A percentile compares a stretch with the other conserved stretches of the same genome.
Conservation (phyloP, 2,113 vertebrate genomes). For the Stercorarius parasiticus region DNA sequence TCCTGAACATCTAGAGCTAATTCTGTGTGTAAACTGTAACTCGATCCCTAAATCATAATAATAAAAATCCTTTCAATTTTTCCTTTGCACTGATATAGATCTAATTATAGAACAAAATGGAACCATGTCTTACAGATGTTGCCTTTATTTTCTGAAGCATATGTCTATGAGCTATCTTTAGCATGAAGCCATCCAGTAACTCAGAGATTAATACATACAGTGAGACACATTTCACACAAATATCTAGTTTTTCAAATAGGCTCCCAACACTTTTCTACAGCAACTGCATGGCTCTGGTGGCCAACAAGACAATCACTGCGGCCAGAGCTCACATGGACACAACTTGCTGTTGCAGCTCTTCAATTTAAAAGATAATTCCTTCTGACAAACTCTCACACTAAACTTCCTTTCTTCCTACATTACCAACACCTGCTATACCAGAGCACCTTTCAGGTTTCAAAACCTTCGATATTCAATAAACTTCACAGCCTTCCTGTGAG, state of each 20-base stretch:
- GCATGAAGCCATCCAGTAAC: not conserved
- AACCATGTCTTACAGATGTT: not conserved
- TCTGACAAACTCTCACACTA: not conserved
- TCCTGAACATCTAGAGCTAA: not conserved
- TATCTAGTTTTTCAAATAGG: not conserved
- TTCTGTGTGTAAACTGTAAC: not conserved
- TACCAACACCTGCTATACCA: not conserved
- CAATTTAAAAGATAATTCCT: not conserved
- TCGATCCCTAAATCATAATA: not conserved
- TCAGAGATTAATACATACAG: not conserved
- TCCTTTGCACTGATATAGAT: not conserved
- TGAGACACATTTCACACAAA: not conserved
- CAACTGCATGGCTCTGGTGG: not conserved
- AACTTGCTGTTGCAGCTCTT: not conserved
- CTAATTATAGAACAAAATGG: not conserved
- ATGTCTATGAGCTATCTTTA: not conserved
- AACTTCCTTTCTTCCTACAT: not conserved
- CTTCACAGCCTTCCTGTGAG: not conserved
- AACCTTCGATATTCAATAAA: not conserved
- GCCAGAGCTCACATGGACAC: not conserved
- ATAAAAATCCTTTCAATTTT: not conserved
- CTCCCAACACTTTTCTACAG: not conserved
- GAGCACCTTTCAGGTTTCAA: not conserved
- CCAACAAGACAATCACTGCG: rapidly evolving
- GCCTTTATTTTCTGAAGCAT: not conserved